Base-by-base conservation (phyloP, 2,888 invertebrate genomes). In the Sphaerolaimus hirsutus region DNA sequence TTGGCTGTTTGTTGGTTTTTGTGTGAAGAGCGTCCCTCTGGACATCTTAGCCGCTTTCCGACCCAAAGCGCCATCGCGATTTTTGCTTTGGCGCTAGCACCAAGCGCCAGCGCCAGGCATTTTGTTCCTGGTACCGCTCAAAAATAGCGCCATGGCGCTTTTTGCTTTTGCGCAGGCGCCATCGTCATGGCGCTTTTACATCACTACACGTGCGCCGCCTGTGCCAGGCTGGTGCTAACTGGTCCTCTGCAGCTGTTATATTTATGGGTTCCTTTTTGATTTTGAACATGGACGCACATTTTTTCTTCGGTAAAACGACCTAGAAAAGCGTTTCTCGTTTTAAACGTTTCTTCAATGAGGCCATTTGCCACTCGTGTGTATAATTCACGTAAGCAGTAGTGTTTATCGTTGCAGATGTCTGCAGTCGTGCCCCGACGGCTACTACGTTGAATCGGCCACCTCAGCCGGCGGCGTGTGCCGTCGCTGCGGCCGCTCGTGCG, bases 381-480 rank as follows among this genome's bases (percentile, higher is more conserved):
- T n/a, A n/a, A n/a, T n/a, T n/a, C n/a, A n/a, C n/a, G n/a, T n/a
- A n/a, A n/a, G n/a, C n/a, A n/a, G n/a, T n/a, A n/a, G 10, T 40
- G 21, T 23, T 21, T 23, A 10, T 4, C 7, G 23, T 41, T 50
- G 37, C 24, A 55, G 55, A 47, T 60, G 60, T 49, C 59, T 61
- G 1, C 46, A 52, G 5, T 51, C 53, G n/a, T 61, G 61, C 44
- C 60, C 57, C 21, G 57, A 54, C 38, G 62, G 61, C 2, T 58
- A 53, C 49, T 48, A 48, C 44, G 37, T 37, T 36, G 38, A 24
- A 1, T 46, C 52, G 10, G 50, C 54, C 22, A 61, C 59, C 44
- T 59, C 57, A 21, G 57, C 55, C 38, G 60, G 60, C 2, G 58
- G 51, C 48, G 53, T 54, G 40, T 60, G 60, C 50, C 57, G 57